Evolutionary conservation across 1,140 invertebrate species (phyloP).

Genomic region (Andricus grossulariae): DNA sequence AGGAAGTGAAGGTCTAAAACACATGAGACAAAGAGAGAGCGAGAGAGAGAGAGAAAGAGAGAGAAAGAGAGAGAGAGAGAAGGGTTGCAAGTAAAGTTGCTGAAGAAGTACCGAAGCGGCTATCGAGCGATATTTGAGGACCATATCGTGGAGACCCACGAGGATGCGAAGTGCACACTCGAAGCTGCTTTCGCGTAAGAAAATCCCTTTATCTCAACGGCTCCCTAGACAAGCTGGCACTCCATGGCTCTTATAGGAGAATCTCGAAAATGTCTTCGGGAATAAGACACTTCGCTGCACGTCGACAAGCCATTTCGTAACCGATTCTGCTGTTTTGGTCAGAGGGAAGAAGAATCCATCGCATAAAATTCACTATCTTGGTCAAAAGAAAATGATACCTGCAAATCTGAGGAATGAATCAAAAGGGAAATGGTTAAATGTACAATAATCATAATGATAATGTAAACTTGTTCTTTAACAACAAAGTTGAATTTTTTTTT

Average conservation of each 20-base stretch:
- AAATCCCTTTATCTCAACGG: conserved; percentile 26
- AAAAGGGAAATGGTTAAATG: too few relatives aligned
- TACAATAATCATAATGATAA: too few relatives aligned
- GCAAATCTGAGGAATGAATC: too few relatives aligned
- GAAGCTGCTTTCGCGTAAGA: conserved; percentile 5
- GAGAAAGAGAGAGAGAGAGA: background rate
- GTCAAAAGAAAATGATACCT: too few relatives aligned
- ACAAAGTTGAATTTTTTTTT: too few relatives aligned
- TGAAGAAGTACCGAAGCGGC: conserved; percentile 11
- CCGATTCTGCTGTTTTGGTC: too few relatives aligned
- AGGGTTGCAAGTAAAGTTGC: background rate
- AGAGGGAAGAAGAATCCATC: too few relatives aligned
- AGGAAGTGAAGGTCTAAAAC: background rate
- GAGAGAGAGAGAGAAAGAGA: background rate
- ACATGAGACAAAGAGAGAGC: background rate
- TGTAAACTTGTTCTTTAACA: too few relatives aligned
- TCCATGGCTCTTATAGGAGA: background rate
- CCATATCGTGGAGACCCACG: conserved; percentile 18
- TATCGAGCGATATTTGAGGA: conserved; percentile 18
- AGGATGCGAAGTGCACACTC: conserved; percentile 20
- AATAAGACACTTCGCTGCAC: too few relatives aligned
- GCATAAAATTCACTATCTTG: too few relatives aligned
- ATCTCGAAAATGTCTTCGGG: background rate
- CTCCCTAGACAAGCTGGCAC: conserved; percentile 12
- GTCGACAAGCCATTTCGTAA: too few relatives aligned